Base-by-base conservation (phyloP, 2,888 invertebrate genomes). In the Allygus modestus region DNA sequence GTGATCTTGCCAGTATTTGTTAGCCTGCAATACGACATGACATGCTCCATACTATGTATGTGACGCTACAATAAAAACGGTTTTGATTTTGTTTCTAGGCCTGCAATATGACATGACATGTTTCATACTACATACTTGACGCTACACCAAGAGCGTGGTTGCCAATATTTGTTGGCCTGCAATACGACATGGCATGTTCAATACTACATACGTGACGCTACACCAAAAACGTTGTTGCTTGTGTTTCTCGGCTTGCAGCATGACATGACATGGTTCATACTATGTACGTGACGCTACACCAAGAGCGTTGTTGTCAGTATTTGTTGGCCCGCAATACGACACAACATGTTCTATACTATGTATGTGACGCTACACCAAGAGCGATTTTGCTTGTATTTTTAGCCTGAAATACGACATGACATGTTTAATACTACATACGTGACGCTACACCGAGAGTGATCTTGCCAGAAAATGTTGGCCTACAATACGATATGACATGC, bases 291-390 rank as follows among this genome's bases (percentile, higher is more conserved):
- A 23, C 23, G 58, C 23, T 23, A 58, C 7, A 46, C 1, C 23
- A 58, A 1, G 20, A 23, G 23, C 20, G 58, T 23, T 23, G 58
- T 58, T 23, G 51, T 23, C 20, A 11, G 69, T 15, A 69, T 69
- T 69, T 69, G 37, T 69, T 69, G 33, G 69, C 33, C 69, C 33
- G 33, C 20, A 58, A 58, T 58, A 23, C 58, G 58, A 20, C 58
- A 23, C 23, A 23, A 12, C 58, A 12, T 23, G 58, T 23, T 2
- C 1, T 58, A n/a, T 20, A 23, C 5, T 37, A 37, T 4, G 37
- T 37, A 37, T 9, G 37, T 37, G 9, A 37, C 37, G 37, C 37
- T 37, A 37, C 5, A 37, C 5, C 37, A 37, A 7, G 37, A 37
- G 37, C 9, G 37, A n/a, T 37, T 37, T 37, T 7, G 37, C 37